Evolutionary conservation across 2,113 vertebrate species (phyloP).

Genomic region (Strix uralensis): DNA sequence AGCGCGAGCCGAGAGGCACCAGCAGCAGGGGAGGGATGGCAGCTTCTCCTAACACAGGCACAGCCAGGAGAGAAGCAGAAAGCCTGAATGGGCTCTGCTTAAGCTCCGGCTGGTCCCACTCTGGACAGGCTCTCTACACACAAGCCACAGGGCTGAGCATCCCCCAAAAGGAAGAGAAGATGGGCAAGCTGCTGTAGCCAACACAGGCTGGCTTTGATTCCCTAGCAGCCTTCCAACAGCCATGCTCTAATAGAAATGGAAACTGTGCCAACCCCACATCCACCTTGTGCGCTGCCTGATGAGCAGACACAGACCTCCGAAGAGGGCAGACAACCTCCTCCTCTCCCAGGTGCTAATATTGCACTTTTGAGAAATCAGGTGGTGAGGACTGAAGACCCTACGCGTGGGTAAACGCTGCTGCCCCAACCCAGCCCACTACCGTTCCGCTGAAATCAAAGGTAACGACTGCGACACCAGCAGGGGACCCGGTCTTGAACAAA

Average conservation of each 20-base stretch:
- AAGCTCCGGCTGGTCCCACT: neutral
- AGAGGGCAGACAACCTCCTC: neutral
- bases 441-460: neutral
- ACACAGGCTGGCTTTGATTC: rapidly evolving
- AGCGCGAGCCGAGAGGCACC: rapidly evolving
- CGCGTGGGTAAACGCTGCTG: rapidly evolving
- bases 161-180: too few species aligned
- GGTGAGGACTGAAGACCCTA: rapidly evolving
- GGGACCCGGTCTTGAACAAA: neutral
- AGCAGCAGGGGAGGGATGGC: neutral
- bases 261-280: rapidly evolving
- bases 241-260: neutral
- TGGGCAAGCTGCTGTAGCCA: neutral
- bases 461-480: neutral
- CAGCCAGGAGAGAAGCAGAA: neutral
- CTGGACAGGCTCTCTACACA: neutral
- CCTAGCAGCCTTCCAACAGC: neutral
- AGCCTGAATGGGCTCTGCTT: neutral
- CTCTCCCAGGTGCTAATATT: neutral
- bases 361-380: neutral
- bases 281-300: neutral
- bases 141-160: neutral
- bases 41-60: neutral
- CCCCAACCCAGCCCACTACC: too few species aligned
- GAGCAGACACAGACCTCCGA: neutral